Base-by-base conservation (phyloP, 2,113 vertebrate species). In the Otus sunia region DNA sequence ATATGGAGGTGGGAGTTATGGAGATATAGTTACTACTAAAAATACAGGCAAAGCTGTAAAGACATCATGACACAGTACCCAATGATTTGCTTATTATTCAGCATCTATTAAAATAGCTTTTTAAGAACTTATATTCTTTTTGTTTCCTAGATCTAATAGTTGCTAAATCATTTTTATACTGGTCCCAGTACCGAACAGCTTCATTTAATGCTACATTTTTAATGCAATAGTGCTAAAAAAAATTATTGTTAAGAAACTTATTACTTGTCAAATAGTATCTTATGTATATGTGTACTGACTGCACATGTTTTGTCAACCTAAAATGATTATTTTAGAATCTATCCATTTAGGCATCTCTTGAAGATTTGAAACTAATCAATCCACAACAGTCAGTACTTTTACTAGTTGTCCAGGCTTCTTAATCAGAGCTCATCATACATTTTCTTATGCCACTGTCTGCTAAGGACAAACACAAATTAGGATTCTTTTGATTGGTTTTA, bases 1-100 rank as follows among this genome's bases (percentile, higher is more conserved):
- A 87, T 90, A 94, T 34, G 85, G 68, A 85, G 49, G 47, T 95
- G 69, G 83, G 41, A 96, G 91, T 74, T 73, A 93, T 43, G n/a
- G 80, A 97, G 71, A 92, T 96, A 74, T 2, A 93, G 81, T 59
- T 96, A n/a, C 73, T 87, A 68, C 85, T 97, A 97, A 98, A 97
- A 97, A 96, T 94, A 96, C 76, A 93, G 85, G 81, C 83, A 90
- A 97, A 96, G 53, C 83, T 93, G 39, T 64, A 83, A 96, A 88
- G 53, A 66, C 75, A 47, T 78, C 76, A 97, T 95, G 92, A 90
- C 93, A 93, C 64, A 92, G 43, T 94, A 95, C 71, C 30, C 91
- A 95, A 94, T 80, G 64, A 69, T 92, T 95, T 96, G 41, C 64
- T 94, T 94, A 47, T 95, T 95, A 90, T 95, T 91, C 86, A 94